phyloP scores from a whole-genome alignment of 2,888 invertebrate genomes.

The Limnephilus marmoratus region DNA sequence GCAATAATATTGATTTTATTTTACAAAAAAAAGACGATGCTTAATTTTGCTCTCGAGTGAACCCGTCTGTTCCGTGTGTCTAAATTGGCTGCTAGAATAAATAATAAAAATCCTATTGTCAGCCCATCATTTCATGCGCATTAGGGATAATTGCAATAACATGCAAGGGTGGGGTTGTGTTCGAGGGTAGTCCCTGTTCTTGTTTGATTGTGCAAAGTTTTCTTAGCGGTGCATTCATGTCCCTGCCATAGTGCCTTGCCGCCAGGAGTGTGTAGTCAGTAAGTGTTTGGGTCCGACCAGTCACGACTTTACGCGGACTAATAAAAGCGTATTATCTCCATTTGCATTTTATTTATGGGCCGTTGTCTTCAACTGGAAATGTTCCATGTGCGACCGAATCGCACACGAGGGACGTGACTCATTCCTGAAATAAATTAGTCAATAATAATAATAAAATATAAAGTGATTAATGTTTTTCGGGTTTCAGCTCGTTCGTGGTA shows the following conservation, averaged over 20 bases:
- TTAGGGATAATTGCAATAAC: neutral
- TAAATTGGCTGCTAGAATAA: neutral
- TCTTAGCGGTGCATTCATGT: neutral
- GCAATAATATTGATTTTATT: no score
- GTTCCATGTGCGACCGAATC: conserved; percentile 11
- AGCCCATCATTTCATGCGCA: conserved; percentile 12
- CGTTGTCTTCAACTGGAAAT: conserved; percentile 7
- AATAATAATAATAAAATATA: neutral
- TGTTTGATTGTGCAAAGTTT: neutral
- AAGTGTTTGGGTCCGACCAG: neutral
- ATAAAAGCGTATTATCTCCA: conserved; percentile 11
- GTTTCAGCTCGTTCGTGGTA: neutral
- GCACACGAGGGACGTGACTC: conserved; percentile 28
- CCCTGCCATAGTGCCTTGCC: neutral
- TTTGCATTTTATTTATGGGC: conserved; percentile 37
- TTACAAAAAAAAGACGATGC: neutral
- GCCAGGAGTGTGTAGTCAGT: neutral
- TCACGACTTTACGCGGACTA: conserved; percentile 1
- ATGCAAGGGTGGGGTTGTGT: neutral
- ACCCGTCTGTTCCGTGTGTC: neutral
- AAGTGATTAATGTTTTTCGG: neutral
- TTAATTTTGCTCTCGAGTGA: neutral
- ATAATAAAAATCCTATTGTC: neutral
- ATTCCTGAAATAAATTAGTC: conserved; percentile 31
- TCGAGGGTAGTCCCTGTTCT: conserved; percentile 7